These are phyloP conservation scores for Oreonectes daqikongensis DNA, from an alignment of 2,797 vertebrate genomes.

Conservation along the genomic window DNA sequence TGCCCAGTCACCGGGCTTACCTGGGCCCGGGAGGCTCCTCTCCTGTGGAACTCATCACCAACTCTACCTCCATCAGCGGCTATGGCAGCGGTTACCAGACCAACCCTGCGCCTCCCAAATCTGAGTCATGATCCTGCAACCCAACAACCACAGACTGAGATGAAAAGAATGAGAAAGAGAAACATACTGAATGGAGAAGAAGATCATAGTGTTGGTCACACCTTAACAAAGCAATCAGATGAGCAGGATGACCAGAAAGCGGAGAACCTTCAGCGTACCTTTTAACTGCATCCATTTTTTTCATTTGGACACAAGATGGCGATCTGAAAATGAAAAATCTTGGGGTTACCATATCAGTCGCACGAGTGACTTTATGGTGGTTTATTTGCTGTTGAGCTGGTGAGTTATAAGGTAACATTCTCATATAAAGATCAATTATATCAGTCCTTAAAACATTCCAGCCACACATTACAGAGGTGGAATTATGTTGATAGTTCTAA, in stretches of 20 bases:
- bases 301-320: conserved; percentile 9
- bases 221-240: conserved; percentile 61
- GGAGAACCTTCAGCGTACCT: neutral
- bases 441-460: neutral
- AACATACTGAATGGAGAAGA: conserved; percentile 57
- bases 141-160: conserved; percentile 51
- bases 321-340: neutral
- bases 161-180: conserved; percentile 29
- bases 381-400: conserved; percentile 21
- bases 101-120: conserved; percentile 79
- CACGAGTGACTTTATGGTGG: conserved; percentile 10
- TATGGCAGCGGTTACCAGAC: conserved; percentile 93
- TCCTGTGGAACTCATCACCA: conserved; percentile 83
- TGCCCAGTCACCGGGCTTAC: conserved; percentile 92
- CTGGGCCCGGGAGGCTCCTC: conserved; percentile 90
- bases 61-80: conserved; percentile 84
- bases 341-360: conserved; percentile 4
- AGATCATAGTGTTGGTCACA: conserved; percentile 65
- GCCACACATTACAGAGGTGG: neutral
- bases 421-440: conserved; percentile 9
- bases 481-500: neutral
- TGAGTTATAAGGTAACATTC: conserved; percentile 10
- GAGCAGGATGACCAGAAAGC: neutral
- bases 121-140: conserved; percentile 74
- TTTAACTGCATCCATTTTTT: neutral